A percentile compares a stretch with the other conserved stretches of the same genome.
Conservation (phyloP, 2,888 invertebrate species). For the Ormyrus labotus region DNA sequence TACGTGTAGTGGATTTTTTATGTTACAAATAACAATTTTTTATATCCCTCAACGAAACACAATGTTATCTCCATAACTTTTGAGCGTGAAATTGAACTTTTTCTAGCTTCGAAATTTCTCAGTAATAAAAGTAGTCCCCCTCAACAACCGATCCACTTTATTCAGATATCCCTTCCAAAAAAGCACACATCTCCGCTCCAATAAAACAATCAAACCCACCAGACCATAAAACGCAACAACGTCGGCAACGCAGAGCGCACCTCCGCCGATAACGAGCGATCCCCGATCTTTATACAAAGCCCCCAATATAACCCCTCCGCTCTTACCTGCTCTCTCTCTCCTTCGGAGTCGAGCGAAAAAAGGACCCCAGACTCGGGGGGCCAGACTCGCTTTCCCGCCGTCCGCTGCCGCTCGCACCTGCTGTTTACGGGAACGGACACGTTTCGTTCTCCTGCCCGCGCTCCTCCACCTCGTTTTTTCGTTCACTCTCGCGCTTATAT, state of each 20-base stretch:
- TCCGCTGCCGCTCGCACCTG: constrained; percentile 66
- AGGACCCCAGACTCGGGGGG: constrained; percentile 16
- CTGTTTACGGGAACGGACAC: constrained; percentile 59
- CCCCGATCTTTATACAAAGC: neutral
- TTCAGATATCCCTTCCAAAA: too few species aligned
- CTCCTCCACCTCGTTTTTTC: constrained; percentile 20
- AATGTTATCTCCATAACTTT: too few species aligned
- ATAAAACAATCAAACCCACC: constrained; percentile 15
- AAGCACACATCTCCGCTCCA: too few species aligned
- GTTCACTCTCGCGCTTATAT: neutral
- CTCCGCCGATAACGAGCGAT: constrained; percentile 12
- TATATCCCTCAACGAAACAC: too few species aligned
- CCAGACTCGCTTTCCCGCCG: constrained; percentile 48
- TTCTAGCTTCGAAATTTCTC: too few species aligned
- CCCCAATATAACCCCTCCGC: constrained; percentile 9
- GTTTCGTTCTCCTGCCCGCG: neutral
- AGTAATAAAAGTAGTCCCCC: too few species aligned
- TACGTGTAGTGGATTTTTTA: too few species aligned
- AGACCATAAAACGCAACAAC: constrained; percentile 13
- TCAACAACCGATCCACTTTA: too few species aligned
- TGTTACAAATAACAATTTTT: too few species aligned
- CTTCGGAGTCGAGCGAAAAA: constrained; percentile 6
- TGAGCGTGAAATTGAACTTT: too few species aligned
- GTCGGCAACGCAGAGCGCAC: too few species aligned
- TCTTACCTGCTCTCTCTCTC: neutral